Base-by-base conservation (phyloP, 2,888 invertebrate species). In the Megaustenia siamemsis region DNA sequence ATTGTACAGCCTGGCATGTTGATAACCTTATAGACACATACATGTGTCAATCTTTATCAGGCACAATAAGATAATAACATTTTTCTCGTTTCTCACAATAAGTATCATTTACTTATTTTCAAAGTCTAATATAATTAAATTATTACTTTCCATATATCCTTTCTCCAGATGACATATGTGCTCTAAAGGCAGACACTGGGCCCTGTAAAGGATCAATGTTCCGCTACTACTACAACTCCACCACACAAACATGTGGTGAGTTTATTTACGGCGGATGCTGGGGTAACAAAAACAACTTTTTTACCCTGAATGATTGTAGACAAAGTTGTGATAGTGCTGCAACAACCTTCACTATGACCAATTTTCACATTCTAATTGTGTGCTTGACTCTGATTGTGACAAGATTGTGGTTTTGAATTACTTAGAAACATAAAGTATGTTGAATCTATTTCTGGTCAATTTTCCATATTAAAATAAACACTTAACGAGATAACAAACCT, bases 271-370 rank as follows among this genome's bases (percentile, higher is more conserved):
- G 95, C 35, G 93, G 94, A 1, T 94, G 94, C 89, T 92, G 90
- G 0, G 94, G 94, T 18, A 94, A 94, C 84, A 89, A 88, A 15
- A 94, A 94, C 88, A 89, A 91, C 40, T 99, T 98, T 94, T 95
- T 95, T 86, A 95, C 96, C 8, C 96, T 96, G 92, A 96, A 97
- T 82, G 97, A 97, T 86, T 99, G 99, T 93, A 96, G 97, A 83
- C 66, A 18, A 81, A 60, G 0, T 8, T 78, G 78, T 60, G 63
- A 21, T 4, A 73, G 32, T 21, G 18, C 2, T 8, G 73, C 73
- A 18, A 2, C 49, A 1, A 43, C 21, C 32, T 49, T 21, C 15
- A 21, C 49, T 28, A 1, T 32, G 6, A 49, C 73, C 12, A 15
- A n/a, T 18, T 32, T 73, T 32, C 18, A 24, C 24, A 32, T 73